A percentile compares a stretch with the other conserved stretches of the same genome.
These are phyloP conservation scores for Bilobella aurantiaca DNA, from an alignment of 1,140 invertebrate genomes.

Conservation along the genomic window DNA sequence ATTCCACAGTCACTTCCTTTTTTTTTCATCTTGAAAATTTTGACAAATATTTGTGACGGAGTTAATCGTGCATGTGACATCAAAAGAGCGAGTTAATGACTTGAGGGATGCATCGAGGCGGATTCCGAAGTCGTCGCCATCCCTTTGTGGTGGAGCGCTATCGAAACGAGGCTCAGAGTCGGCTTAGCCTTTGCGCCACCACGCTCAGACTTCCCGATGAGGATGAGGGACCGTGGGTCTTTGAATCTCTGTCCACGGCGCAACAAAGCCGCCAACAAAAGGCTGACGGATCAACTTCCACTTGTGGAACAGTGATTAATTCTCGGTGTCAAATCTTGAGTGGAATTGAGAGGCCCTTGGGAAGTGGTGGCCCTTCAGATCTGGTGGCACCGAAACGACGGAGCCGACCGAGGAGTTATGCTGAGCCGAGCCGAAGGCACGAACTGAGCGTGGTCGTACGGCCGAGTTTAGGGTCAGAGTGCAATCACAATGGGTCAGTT, in stretches of 20 bases:
- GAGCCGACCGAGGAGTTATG: conserved; percentile 30
- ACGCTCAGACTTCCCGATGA: no score
- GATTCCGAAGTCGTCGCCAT: neutral
- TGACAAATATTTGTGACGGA: conserved; percentile 5
- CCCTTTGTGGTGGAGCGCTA: neutral
- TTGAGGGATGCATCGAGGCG: neutral
- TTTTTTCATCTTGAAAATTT: neutral
- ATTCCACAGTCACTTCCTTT: no score
- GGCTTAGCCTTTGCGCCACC: no score
- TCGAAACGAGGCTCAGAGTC: neutral
- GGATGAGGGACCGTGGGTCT: no score
- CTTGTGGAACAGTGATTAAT: no score
- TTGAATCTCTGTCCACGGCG: no score
- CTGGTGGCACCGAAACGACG: neutral
- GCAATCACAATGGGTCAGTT: no score
- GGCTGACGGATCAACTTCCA: neutral
- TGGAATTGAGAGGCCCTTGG: neutral
- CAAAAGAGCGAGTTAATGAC: neutral
- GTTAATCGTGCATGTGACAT: conserved; percentile 5
- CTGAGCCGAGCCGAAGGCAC: conserved; percentile 20
- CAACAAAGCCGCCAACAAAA: no score
- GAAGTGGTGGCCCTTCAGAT: neutral
- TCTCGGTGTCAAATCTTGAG: no score
- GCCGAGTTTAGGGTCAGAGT: no score
- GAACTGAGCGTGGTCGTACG: no score